A percentile compares a stretch with the other conserved stretches of the same genome.
These are phyloP conservation scores for Drosophila watanabei DNA, from an alignment of 1,140 invertebrate species.

Conservation along the genomic window DNA sequence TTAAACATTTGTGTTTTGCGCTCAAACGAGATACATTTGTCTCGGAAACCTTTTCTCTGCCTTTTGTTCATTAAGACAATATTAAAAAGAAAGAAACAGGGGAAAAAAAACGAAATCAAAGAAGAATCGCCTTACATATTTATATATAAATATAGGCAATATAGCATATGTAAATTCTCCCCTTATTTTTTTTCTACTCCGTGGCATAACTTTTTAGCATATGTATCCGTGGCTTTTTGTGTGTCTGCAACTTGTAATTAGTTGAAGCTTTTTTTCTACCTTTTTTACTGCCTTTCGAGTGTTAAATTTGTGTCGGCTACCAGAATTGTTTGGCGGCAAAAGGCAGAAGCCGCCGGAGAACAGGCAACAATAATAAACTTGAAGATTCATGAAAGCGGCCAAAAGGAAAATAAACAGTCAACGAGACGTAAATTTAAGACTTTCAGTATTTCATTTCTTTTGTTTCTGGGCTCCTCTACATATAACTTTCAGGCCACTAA, in stretches of 20 bases:
- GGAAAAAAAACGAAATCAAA: slow-evolving; percentile 4
- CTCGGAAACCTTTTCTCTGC: slow-evolving; percentile 39
- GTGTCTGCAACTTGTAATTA: slow-evolving; percentile 75
- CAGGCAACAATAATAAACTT: slow-evolving; percentile 78
- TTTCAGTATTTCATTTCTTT: slow-evolving; percentile 81
- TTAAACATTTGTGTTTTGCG: slow-evolving; percentile 83
- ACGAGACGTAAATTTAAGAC: slow-evolving; percentile 77
- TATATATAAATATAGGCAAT: slow-evolving; percentile 23
- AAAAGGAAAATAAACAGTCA: slow-evolving; percentile 75
- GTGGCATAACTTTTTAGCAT: slow-evolving; percentile 56
- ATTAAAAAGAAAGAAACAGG: slow-evolving; percentile 12
- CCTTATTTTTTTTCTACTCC: slow-evolving; percentile 2
- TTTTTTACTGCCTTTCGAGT: slow-evolving; percentile 68
- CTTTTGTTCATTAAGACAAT: slow-evolving; percentile 80
- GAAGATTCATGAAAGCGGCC: slow-evolving; percentile 82
- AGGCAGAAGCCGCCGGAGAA: slow-evolving; percentile 42
- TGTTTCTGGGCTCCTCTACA: slow-evolving; percentile 48
- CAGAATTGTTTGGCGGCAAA: slow-evolving; percentile 49
- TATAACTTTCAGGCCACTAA: slow-evolving; percentile 25
- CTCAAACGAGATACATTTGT: slow-evolving; percentile 84
- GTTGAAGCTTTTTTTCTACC: slow-evolving; percentile 49
- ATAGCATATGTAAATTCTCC: slow-evolving; percentile 49
- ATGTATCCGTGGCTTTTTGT: slow-evolving; percentile 28
- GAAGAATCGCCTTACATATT: slow-evolving; percentile 50
- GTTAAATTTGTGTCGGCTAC: slow-evolving; percentile 70